Percentiles rank a stretch among this genome's conserved stretches.
phyloP scores from a whole-genome alignment of 2,888 invertebrate species.

The Drosophila lutescens region DNA sequence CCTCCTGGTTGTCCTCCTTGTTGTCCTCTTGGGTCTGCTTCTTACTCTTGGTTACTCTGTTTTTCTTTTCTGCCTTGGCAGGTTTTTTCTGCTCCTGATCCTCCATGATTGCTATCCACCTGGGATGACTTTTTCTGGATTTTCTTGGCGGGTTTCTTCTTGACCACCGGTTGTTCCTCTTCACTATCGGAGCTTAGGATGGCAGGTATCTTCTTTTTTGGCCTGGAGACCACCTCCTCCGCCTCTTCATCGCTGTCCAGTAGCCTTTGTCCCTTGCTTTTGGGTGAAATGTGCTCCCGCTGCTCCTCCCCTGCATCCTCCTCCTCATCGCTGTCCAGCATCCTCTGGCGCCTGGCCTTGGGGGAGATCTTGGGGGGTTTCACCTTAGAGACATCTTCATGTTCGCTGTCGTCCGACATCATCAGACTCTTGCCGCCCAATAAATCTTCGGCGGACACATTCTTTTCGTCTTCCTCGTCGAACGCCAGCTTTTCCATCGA shows the following conservation, averaged over 20 bases:
- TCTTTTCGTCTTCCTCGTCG: slow-evolving; percentile 68
- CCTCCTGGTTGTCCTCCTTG: neutral
- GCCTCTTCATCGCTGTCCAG: slow-evolving; percentile 48
- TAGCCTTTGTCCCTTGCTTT: slow-evolving; percentile 25
- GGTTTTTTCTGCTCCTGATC: slow-evolving; percentile 3
- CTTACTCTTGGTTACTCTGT: neutral
- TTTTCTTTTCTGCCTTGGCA: neutral
- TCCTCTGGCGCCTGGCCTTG: slow-evolving; percentile 29
- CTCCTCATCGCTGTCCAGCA: slow-evolving; percentile 61
- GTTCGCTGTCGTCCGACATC: slow-evolving; percentile 80
- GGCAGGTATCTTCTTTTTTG: slow-evolving; percentile 55
- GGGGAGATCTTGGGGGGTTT: slow-evolving; percentile 27
- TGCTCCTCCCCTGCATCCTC: neutral
- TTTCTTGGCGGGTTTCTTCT: neutral
- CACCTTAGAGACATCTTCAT: slow-evolving; percentile 45
- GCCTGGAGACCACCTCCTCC: neutral
- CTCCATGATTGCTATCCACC: neutral
- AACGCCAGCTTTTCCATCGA: slow-evolving; percentile 64
- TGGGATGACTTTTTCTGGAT: neutral
- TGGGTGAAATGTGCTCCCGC: neutral
- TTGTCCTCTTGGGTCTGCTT: neutral
- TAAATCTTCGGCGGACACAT: slow-evolving; percentile 73
- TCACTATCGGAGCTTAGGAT: slow-evolving; percentile 71
- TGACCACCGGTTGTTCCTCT: slow-evolving; percentile 31
- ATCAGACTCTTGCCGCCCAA: slow-evolving; percentile 77